Evolutionary conservation across 2,888 invertebrate genomes (phyloP).

Genomic region (Drosophila pegasa): DNA sequence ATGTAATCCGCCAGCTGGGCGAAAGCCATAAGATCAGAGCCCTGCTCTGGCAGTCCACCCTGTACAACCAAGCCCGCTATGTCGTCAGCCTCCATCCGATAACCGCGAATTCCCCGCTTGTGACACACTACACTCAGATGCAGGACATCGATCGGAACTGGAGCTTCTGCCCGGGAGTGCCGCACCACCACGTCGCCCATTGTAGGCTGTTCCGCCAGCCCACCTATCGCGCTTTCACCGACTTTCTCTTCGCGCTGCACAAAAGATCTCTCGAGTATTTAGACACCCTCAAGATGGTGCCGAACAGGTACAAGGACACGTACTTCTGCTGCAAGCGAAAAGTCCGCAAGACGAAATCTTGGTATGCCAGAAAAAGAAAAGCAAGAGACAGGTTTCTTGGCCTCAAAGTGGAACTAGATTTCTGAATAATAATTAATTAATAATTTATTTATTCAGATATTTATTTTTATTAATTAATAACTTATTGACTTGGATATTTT

Average conservation of each 20-base stretch:
- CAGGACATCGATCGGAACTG: conserved; percentile 31
- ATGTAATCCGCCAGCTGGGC: conserved; percentile 8
- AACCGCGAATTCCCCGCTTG: too few species aligned
- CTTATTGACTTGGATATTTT: too few species aligned
- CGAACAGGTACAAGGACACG: conserved; percentile 16
- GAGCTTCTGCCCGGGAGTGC: conserved; percentile 37
- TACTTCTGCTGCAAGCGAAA: conserved; percentile 39
- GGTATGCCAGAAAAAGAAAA: too few species aligned
- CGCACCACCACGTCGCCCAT: conserved; percentile 40
- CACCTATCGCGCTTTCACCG: conserved; percentile 29
- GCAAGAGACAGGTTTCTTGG: too few species aligned
- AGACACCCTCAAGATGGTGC: not conserved
- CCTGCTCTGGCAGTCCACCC: conserved; percentile 24
- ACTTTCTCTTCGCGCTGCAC: conserved; percentile 23
- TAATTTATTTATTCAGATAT: too few species aligned
- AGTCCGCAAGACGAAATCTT: too few species aligned
- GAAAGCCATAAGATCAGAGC: not conserved
- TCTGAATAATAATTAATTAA: too few species aligned
- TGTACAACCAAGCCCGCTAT: not conserved
- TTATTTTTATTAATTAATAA: too few species aligned
- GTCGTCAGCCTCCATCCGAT: too few species aligned
- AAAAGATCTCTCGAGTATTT: not conserved
- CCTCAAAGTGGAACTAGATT: too few species aligned
- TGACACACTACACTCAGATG: accelerated
- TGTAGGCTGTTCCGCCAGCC: conserved; percentile 27